A percentile compares a stretch with the other conserved stretches of the same genome.
These are phyloP conservation scores for Microtus montanus DNA, from an alignment of 2,113 vertebrate genomes.

Conservation along the genomic window DNA sequence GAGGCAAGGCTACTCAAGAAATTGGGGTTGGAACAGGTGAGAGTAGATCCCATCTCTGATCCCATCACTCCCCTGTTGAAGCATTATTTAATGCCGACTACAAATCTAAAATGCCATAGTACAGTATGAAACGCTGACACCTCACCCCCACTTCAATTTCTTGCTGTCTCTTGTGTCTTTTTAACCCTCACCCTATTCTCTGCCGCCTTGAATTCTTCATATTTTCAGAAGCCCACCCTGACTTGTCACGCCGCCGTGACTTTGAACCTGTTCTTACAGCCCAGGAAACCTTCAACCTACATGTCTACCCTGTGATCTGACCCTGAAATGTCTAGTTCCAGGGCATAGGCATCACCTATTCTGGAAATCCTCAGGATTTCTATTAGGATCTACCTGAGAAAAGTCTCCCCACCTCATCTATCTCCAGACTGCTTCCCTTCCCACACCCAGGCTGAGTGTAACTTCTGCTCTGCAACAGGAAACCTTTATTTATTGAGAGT, in stretches of 20 bases:
- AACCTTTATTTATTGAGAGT: not conserved
- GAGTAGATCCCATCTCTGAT: not conserved
- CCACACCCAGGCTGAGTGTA: not conserved
- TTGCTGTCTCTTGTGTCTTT: not conserved
- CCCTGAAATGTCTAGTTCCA: not conserved
- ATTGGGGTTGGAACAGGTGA: slow-evolving; percentile 21
- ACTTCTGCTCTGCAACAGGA: not conserved
- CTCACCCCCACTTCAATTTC: not conserved
- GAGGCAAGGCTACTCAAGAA: slow-evolving; percentile 10
- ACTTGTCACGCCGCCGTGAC: not conserved
- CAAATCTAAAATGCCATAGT: not conserved
- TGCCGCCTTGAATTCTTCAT: not conserved
- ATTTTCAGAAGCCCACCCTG: not conserved
- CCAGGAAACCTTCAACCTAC: not conserved
- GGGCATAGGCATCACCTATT: not conserved
- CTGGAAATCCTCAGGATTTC: slow-evolving; percentile 39
- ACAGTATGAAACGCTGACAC: not conserved
- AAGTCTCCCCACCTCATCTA: not conserved
- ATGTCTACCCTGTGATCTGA: not conserved
- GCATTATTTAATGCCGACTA: not conserved
- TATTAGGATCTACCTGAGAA: not conserved
- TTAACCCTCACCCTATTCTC: not conserved
- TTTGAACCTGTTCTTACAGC: not conserved
- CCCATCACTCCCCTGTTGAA: not conserved
- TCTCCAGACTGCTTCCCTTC: not conserved